Base-by-base conservation (phyloP, 2,797 vertebrate species). In the Alauda arvensis region DNA sequence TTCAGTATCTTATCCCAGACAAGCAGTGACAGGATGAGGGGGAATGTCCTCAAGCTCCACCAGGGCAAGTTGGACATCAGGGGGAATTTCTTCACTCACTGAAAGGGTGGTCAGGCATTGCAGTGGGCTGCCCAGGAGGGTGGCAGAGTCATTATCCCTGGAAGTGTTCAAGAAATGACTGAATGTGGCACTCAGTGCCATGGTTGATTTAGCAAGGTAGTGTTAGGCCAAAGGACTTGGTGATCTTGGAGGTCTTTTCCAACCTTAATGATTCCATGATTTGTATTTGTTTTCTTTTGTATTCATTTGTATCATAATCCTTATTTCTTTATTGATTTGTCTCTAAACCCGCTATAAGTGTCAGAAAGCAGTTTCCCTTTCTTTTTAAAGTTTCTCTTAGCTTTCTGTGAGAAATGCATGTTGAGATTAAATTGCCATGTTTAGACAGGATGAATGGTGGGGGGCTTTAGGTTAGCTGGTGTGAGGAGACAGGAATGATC, bases 401-500 rank as follows among this genome's bases (percentile, higher is more conserved):
- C 10, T 91, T 80, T 88, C 43, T 80, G 16, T 43, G 34, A 84
- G 48, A 75, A 75, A 68, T 37, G 29, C 9, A n/a, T 90, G 94
- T 85, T 63, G 34, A 79, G 51, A 52, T 89, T 42, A 40, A 63
- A 83, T 81, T 80, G 24, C 28, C 13, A 7, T 14, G 13, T 42
- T 68, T 71, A 56, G 48, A 29, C 28, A 49, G 20, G 25, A 42
- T 25, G 23, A 77, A 62, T 31, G 75, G 31, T 14, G 55, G 63
- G 34, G 40, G 25, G n/a, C 53, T 89, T 71, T 26, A 18, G 26
- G 57, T 74, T 46, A 53, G 42, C 8, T 70, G 31, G 8, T n/a
- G 56, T 80, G 55, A 59, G 40, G 24, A 69, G 51, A 60, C 21
- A 28, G 43, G 39, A 72, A 34, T 3, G n/a, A 31, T 49, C 42